Conservation (phyloP, 2,113 vertebrate species). For the Eubucco bourcierii region DNA sequence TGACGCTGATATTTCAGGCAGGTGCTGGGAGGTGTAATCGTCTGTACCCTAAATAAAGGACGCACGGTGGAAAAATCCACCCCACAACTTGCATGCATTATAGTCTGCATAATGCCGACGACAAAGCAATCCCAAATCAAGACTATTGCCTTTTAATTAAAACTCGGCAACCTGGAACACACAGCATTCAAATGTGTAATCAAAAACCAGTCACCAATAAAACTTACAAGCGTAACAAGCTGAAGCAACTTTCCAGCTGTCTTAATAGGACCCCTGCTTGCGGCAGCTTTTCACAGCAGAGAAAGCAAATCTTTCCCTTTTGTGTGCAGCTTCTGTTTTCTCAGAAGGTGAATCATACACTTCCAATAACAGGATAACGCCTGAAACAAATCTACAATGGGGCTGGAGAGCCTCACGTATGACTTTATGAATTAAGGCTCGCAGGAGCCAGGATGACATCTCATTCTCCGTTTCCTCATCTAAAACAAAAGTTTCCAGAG, state of each 20-base stretch:
- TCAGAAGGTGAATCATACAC: slow-evolving; percentile 86
- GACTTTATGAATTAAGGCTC: slow-evolving; percentile 65
- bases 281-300: slow-evolving; percentile 75
- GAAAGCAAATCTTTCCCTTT: slow-evolving; percentile 81
- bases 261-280: slow-evolving; percentile 89
- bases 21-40: neutral
- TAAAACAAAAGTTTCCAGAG: slow-evolving; percentile 23
- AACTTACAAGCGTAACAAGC: slow-evolving; percentile 85
- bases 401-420: slow-evolving; percentile 30
- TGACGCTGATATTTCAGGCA: neutral
- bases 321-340: slow-evolving; percentile 86
- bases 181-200: slow-evolving; percentile 82
- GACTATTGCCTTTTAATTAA: slow-evolving; percentile 79
- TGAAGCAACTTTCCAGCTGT: slow-evolving; percentile 83
- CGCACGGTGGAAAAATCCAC: neutral
- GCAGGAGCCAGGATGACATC: slow-evolving; percentile 25
- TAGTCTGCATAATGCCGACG: slow-evolving; percentile 39
- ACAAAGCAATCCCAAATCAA: slow-evolving; percentile 62
- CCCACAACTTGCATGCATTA: slow-evolving; percentile 8
- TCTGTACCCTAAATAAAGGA: neutral
- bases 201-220: slow-evolving; percentile 88
- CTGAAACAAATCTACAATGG: slow-evolving; percentile 53
- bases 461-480: slow-evolving; percentile 34
- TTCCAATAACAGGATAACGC: slow-evolving; percentile 71
- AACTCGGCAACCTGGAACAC: slow-evolving; percentile 77